Conservation (phyloP, 53 echinoderm and acorn worm genomes). For the Pentamera pediparva region DNA sequence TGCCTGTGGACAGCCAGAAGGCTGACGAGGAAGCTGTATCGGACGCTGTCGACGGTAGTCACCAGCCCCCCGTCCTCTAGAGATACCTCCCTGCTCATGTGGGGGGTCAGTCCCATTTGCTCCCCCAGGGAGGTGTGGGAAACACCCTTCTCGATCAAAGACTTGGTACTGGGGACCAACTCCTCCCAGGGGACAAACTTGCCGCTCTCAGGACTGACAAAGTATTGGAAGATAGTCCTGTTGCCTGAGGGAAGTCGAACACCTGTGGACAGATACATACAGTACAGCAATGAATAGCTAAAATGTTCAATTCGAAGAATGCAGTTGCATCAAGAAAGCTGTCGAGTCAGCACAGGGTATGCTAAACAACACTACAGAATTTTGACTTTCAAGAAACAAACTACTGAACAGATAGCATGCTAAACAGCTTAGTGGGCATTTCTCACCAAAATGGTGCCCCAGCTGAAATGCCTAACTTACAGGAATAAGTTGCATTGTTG, state of each 20-base stretch:
- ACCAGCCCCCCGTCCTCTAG: slow-evolving; percentile 81
- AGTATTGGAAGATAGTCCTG: slow-evolving; percentile 97
- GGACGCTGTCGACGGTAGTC: slow-evolving; percentile 86
- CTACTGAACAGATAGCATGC: too few relatives aligned
- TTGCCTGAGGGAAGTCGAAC: slow-evolving; percentile 92
- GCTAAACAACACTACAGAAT: too few relatives aligned
- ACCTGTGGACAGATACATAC: slow-evolving; percentile 36
- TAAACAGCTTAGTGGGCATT: too few relatives aligned
- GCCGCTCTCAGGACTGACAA: slow-evolving; percentile 93
- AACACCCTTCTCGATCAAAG: slow-evolving; percentile 95
- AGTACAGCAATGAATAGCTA: too few relatives aligned
- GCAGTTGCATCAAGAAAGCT: too few relatives aligned
- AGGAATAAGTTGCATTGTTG: too few relatives aligned
- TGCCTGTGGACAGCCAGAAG: slow-evolving; percentile 82
- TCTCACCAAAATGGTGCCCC: too few relatives aligned
- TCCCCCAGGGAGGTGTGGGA: slow-evolving; percentile 88
- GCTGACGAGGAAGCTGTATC: slow-evolving; percentile 81
- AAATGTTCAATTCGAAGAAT: too few relatives aligned
- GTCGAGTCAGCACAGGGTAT: too few relatives aligned
- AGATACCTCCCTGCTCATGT: slow-evolving; percentile 66
- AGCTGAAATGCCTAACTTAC: too few relatives aligned
- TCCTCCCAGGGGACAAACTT: slow-evolving; percentile 99
- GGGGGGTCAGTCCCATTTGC: slow-evolving; percentile 85
- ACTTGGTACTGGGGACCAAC: slow-evolving; percentile 96
- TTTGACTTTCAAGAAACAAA: too few relatives aligned